Evolutionary conservation across 2,797 vertebrate genomes (phyloP), one percentile per base, ranked within the genome.

Genomic region (Podarcis siculus): DNA sequence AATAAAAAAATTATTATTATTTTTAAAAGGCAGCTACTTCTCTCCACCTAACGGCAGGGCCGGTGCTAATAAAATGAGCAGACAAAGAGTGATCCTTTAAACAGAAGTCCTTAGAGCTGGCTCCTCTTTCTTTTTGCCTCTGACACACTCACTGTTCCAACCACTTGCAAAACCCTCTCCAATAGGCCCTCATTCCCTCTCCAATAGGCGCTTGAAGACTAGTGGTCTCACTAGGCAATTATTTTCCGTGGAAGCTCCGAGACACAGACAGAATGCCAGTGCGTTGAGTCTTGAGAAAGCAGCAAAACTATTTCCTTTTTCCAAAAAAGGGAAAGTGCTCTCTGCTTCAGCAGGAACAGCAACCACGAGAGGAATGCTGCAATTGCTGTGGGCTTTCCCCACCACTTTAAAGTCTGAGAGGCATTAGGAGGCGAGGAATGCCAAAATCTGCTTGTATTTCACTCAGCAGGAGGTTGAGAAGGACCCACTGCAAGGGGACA

Each of bases 321-420:
- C 42, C 39, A 1, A 2, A 8, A 55, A 49, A 27, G 23, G 9
- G 4, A 23, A 42, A 21, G 9, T 64, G 19, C 35, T 6, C n/a
- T n/a, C 32, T 10, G 21, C 5, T 0, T 3, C 45, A 49, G 45
- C 12, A 61, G 45, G 45, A 49, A 3, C 45, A 58, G 8, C 55
- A 13, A 64, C 12, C 8, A 42, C 55, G 2, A 64, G 10, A 27
- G 25, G 0, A 0, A 0, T 23, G 5, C 21, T 69, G 35, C 1
- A 1, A 1, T 25, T 83, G 2, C 12, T 1, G 45, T 21, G 71
- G 4, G 8, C 8, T 17, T 12, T 42, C 73, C 19, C 8, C 9
- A 30, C 12, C 73, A 55, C 23, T 55, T 67, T 0, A n/a, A 37
- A 37, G n/a, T 45, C 12, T n/a, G 30, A 39, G 10, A 21, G 0